Evolutionary conservation across 2,797 vertebrate species (phyloP).

Genomic region (Eutrigla gurnardus): DNA sequence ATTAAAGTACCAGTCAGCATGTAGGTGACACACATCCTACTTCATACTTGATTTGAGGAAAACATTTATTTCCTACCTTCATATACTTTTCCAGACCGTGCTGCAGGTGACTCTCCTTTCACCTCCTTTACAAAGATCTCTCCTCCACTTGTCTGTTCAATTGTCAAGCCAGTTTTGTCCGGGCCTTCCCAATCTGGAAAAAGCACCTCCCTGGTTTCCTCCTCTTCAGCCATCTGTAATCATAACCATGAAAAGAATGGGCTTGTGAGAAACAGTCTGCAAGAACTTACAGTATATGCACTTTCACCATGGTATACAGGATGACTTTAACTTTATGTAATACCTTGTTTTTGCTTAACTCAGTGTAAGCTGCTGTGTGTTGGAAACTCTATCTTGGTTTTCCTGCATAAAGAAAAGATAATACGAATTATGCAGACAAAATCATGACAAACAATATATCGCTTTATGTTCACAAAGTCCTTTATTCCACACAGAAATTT

Average conservation of each 20-base stretch:
- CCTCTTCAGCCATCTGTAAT: conserved; percentile 90
- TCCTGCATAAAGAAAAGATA: conserved; percentile 66
- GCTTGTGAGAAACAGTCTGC: conserved; percentile 3
- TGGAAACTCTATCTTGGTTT: conserved; percentile 60
- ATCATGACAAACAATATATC: conserved; percentile 6
- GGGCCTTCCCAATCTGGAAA: conserved; percentile 93
- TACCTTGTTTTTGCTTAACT: conserved; percentile 76
- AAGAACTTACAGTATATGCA: not conserved
- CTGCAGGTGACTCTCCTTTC: conserved; percentile 90
- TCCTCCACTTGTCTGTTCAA: conserved; percentile 88
- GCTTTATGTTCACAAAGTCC: conserved; percentile 1
- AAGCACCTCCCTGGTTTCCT: conserved; percentile 91
- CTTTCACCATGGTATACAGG: not conserved
- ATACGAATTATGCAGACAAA: conserved; percentile 8
- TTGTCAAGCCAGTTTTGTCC: conserved; percentile 92
- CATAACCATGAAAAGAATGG: conserved; percentile 7
- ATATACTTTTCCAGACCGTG: conserved; percentile 89
- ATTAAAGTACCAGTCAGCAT: not conserved
- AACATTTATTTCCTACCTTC: conserved; percentile 83
- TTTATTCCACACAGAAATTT: not conserved
- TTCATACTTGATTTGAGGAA: conserved; percentile 10
- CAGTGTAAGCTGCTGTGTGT: conserved; percentile 56
- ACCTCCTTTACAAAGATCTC: conserved; percentile 92
- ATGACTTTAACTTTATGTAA: conserved; percentile 18
- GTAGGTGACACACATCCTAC: not conserved